Conservation (phyloP, 2,797 vertebrate genomes). For the Sebastes kiyomatsui region DNA sequence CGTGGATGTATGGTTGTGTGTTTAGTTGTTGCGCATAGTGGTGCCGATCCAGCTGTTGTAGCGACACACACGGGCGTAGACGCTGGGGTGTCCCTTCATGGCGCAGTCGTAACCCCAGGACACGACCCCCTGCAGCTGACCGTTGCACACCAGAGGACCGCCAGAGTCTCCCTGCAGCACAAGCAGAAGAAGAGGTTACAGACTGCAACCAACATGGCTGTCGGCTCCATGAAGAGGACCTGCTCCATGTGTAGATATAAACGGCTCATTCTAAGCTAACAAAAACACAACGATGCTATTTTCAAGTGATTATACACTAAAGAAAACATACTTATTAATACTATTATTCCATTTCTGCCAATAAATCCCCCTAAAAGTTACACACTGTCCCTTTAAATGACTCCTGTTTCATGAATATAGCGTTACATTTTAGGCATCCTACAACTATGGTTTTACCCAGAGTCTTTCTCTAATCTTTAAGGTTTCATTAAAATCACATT, state of each 20-base stretch:
- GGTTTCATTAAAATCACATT: background rate
- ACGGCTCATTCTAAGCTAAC: too few relatives aligned
- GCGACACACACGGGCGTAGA: slow-evolving; percentile 73
- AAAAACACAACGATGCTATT: too few relatives aligned
- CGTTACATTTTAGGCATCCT: too few relatives aligned
- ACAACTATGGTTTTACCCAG: too few relatives aligned
- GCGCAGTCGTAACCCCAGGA: slow-evolving; percentile 74
- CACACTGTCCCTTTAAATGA: background rate
- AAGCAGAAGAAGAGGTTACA: background rate
- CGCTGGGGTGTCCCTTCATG: slow-evolving; percentile 70
- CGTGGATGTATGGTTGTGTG: background rate
- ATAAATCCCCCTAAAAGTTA: too few relatives aligned
- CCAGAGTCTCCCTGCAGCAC: slow-evolving; percentile 82
- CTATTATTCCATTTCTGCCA: too few relatives aligned
- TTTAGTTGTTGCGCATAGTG: slow-evolving; percentile 66
- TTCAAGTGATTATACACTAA: too few relatives aligned
- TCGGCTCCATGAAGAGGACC: too few relatives aligned
- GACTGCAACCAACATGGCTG: too few relatives aligned
- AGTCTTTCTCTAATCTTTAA: background rate
- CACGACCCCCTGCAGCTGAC: slow-evolving; percentile 81
- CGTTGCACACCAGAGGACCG: slow-evolving; percentile 80
- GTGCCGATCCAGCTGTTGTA: slow-evolving; percentile 74
- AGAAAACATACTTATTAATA: too few relatives aligned
- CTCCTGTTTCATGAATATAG: background rate
- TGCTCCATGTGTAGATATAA: too few relatives aligned